Evolutionary conservation across 2,888 invertebrate genomes (phyloP).

Genomic region (Chydorus sphaericus): DNA sequence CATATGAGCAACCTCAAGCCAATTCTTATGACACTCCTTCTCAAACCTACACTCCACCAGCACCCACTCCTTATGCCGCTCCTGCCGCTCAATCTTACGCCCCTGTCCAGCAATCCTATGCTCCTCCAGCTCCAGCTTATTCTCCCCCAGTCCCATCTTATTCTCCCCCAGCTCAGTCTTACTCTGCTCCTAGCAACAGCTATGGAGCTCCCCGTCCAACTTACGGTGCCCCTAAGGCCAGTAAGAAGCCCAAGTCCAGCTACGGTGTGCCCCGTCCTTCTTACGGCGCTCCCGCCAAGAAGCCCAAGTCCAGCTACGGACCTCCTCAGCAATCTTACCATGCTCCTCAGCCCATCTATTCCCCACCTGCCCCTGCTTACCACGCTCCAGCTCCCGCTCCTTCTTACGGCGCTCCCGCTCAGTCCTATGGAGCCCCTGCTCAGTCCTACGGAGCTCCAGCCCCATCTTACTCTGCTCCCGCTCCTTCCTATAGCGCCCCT

Average conservation of each 20-base stretch:
- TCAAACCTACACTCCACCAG: neutral
- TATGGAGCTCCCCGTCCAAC: neutral
- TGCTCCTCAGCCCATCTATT: neutral
- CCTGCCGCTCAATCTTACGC: neutral
- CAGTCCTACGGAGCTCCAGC: neutral
- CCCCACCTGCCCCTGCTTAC: neutral
- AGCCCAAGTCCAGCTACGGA: constrained; percentile 3
- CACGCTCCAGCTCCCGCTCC: neutral
- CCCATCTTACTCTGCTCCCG: neutral
- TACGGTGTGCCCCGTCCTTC: neutral
- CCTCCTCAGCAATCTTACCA: neutral
- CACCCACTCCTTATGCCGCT: neutral
- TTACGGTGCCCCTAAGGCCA: neutral
- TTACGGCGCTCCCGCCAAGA: neutral
- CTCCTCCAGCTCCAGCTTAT: neutral
- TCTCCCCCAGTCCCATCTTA: neutral
- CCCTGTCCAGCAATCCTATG: neutral
- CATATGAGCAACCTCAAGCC: too few species aligned
- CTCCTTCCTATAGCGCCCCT: neutral
- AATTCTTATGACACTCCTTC: too few species aligned
- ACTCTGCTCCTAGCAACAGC: neutral
- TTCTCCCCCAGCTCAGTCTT: neutral
- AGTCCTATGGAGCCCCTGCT: neutral
- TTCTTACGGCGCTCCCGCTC: neutral
- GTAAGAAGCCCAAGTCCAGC: neutral